Evolutionary conservation across 2,888 invertebrate species (phyloP), one percentile per base, ranked within the genome.

Genomic region (Mayetiola destructor): DNA sequence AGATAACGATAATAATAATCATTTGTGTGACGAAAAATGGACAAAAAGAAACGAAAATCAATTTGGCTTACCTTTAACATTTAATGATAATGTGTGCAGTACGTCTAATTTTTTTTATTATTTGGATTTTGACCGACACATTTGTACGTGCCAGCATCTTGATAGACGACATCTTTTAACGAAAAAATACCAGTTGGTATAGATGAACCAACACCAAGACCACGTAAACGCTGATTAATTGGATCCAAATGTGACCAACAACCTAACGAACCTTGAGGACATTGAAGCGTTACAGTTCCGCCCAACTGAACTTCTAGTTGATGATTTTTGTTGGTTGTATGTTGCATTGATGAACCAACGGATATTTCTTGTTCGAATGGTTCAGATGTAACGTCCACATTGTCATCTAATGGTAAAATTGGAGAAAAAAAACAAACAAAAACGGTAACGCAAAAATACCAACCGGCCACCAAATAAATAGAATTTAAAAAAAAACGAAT

Each of bases 231-330:
- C 35, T 77, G 76, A 55, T 75, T 76, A 55, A 76, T 74, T 40
- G 72, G 72, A 64, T 73, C 73, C 55, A 76, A 70, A 63, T 78
- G 79, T 18, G 80, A 78, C 82, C 82, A 82, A 65, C 82, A 82
- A 35, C 80, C 80, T 55, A 77, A 72, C 10, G 78, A 77, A 61
- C 79, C 86, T 72, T 84, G 82, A 57, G 86, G 85, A 69, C 91
- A 92, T 65, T 89, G 86, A 42, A 91, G 75, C 61, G 88, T 88
- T 37, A 90, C 88, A 55, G 87, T 88, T 8, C 90, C 90, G 6
- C 91, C 91, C 21, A 91, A 76, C 57, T 87, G 85, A 40, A 90
- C 89, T 65, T 91, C 89, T 59, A 86, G 78, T 64, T 84, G 84
- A 63, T 84, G 80, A 40, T 73, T 72, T 58, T 72, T 73, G 57